phyloP scores from a whole-genome alignment of 2,888 invertebrate species.

The Tubiluchus corallicola region DNA sequence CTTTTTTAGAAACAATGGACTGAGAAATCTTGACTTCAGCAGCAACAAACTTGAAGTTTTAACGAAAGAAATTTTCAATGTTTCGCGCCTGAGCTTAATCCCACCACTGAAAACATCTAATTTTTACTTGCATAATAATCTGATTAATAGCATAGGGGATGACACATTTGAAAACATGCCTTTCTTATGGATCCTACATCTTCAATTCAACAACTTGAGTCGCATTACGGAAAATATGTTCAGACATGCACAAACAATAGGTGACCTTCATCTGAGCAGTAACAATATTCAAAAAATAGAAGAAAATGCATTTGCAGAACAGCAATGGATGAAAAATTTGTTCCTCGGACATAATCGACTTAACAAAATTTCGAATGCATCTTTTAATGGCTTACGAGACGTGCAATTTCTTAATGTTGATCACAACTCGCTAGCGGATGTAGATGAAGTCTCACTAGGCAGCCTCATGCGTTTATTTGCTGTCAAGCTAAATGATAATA shows the following conservation, averaged over 20 bases:
- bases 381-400: background rate
- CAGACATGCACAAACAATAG: background rate
- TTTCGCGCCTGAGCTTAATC: background rate
- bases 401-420: background rate
- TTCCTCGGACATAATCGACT: background rate
- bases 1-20: background rate
- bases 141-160: background rate
- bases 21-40: background rate
- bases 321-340: background rate
- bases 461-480: background rate
- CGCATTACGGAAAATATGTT: background rate
- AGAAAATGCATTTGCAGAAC: background rate
- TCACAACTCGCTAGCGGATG: background rate
- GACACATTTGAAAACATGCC: background rate
- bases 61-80: background rate
- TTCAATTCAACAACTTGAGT: background rate
- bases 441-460: background rate
- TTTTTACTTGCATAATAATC: background rate
- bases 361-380: background rate
- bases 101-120: background rate
- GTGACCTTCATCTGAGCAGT: background rate
- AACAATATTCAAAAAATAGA: background rate
- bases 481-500: slow-evolving; percentile 1
- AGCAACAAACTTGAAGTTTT: background rate
- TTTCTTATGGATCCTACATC: background rate